Base-by-base conservation (phyloP, 2,888 invertebrate genomes). In the Drosophila multiciliata region DNA sequence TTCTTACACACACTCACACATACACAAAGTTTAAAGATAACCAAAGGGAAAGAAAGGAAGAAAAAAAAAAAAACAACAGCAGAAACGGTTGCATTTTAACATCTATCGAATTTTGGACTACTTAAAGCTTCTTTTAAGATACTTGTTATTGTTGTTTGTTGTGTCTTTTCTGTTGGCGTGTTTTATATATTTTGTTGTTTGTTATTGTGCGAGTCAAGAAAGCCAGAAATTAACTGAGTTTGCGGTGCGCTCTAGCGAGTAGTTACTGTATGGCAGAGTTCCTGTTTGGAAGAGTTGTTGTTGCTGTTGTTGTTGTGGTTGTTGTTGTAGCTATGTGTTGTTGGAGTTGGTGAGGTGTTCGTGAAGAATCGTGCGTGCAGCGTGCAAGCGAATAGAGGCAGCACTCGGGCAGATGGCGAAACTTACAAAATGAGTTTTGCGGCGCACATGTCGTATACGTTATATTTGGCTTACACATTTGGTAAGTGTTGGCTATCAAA, bases 361-460 rank as follows among this genome's bases (percentile, higher is more conserved):
- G 62, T 61, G 59, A 32, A 60, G 62, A 58, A 55, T 69, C 54
- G 87, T 86, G 82, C 78, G 89, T 87, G 80, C 82, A 89, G 79
- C 29, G 29, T 29, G 64, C 62, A 88, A 88, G 85, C 89, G 81
- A 67, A 66, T 77, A 72, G 45, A 45, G 70, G 70, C 83, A 74
- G 75, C 81, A 79, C 87, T 80, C 72, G 33, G 73, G 74, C 38
- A 57, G 57, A 32, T 40, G 42, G 67, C 73, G 70, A 74, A 45
- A 86, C 85, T 86, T 86, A 86, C 85, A 76, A 86, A 86, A 71
- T 29, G 29, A 61, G 67, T 78, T 81, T 73, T 49, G 69, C 83
- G 86, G 78, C 86, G 74, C 81, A 59, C 77, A 57, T 50, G 83
- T 81, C 87, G 85, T 87, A 89, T 86, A 83, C 85, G 87, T 89